Percentiles rank a stretch among this genome's conserved stretches.
These are phyloP conservation scores for Paraescarpia echinospica DNA, from an alignment of 1,140 invertebrate genomes.

Conservation along the genomic window DNA sequence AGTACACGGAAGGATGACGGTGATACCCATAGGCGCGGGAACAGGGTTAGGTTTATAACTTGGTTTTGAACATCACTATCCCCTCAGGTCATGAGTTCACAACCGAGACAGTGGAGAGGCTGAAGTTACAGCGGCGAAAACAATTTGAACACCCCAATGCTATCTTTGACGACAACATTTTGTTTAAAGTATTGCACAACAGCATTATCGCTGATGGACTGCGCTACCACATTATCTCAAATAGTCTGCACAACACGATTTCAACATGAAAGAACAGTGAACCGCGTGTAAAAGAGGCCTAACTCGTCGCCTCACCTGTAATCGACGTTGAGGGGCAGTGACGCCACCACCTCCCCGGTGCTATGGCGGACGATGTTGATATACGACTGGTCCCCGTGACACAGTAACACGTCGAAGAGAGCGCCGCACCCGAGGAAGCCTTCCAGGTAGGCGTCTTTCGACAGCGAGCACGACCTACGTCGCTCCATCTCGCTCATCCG, in stretches of 20 bases:
- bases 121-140: too few relatives aligned
- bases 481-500: not conserved
- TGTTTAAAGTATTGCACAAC: not conserved
- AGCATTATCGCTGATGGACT: not conserved
- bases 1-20: too few relatives aligned
- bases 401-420: not conserved
- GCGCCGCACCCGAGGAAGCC: slow-evolving; percentile 3
- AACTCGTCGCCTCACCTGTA: not conserved
- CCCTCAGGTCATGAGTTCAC: too few relatives aligned
- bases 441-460: not conserved
- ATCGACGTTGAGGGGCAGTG: not conserved
- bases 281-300: not conserved
- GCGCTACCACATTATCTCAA: too few relatives aligned
- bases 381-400: not conserved
- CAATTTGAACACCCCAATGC: not conserved
- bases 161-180: not conserved
- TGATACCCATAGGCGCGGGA: too few relatives aligned
- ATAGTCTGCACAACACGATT: not conserved
- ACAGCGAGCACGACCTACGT: not conserved
- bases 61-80: too few relatives aligned
- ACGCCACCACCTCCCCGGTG: not conserved
- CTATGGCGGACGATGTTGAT: slow-evolving; percentile 5
- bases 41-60: too few relatives aligned
- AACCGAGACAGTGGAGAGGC: too few relatives aligned
- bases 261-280: not conserved